Base-by-base conservation (phyloP, 2,888 invertebrate genomes). In the Ornithoptera priamus region DNA sequence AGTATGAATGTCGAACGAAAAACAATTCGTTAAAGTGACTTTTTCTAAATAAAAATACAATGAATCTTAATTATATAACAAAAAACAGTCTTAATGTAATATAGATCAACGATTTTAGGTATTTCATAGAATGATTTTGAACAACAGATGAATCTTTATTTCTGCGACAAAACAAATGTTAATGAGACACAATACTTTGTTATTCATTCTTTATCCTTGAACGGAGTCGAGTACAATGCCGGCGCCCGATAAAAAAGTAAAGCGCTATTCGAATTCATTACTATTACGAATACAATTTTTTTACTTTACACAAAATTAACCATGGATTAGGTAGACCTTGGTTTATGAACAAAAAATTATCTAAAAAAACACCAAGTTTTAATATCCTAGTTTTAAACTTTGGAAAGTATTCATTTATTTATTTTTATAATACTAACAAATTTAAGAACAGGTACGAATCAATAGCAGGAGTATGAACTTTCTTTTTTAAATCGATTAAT, bases 201-300 rank as follows among this genome's bases (percentile, higher is more conserved):
- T 69, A 46, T 69, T 65, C 56, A 61, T 65, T 65, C 57, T 12
- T 22, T 57, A 65, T 57, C 65, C 69, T 69, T 69, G 69, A 69
- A 62, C 67, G 18, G 53, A 30, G 39, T 24, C 56, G 56, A 57
- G 10, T 46, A 69, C 61, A 65, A 56, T 57, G 20, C 30, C 24
- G 30, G 61, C 36, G 46, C 22, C 18, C 59, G 39, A 60, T 61
- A 57, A 61, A 42, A 65, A 65, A 53, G 24, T 68, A 10, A 22
- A 57, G n/a, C 56, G 22, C 17, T 68, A 59, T 59, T 67, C 12
- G 18, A 59, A 68, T 63, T 39, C 18, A 62, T 62, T 63, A 58
- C 20, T 56, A 56, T 20, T 61, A 53, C 15, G n/a, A n/a, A 12
- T n/a, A 60, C n/a, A 58, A 7, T 30, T 30, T 58, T 50, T 8